Evolutionary conservation across 2,113 vertebrate genomes (phyloP), one percentile per base, ranked within the genome.

Genomic region (Cololabis saira): DNA sequence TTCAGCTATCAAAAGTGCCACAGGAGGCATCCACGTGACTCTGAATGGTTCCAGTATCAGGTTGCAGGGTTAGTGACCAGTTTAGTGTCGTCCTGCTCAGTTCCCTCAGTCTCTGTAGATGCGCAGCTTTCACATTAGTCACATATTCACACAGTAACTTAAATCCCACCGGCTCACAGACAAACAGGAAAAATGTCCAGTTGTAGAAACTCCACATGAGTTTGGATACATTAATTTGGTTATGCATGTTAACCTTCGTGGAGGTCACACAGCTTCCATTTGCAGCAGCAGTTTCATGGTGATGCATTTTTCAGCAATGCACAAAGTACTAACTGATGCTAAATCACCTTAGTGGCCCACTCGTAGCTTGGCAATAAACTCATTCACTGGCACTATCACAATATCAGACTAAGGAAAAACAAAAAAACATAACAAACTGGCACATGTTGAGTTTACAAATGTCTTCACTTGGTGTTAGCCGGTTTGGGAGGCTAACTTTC

Each of bases 1-100:
- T 40, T 37, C 3, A 44, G 30, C 44, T 48, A 41, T 49, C 49
- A 50, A 77, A 87, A 80, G 75, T 85, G 78, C 74, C 74, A 61
- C 60, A 54, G 73, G 19, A 16, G 58, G 83, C 61, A 70, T 82
- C 81, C 71, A 71, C 76, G 73, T 27, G 33, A 27, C 22, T 74
- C 6, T 52, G 15, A 48, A 12, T 68, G 21, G 43, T 51, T 56
- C 61, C 53, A 56, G 63, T 37, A 50, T 54, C 33, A 61, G 57
- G 40, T 14, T 27, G 33, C 37, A 37, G 53, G 18, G 47, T 44
- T 17, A 22, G 27, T 30, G 19, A 49, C 43, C 51, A 10, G 33
- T 42, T 71, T 18, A 1, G 18, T 41, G n/a, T 40, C 11, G 7
- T 18, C 14, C 14, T 56, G 16, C 45, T 21, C 41, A 43, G 40